phyloP scores from a whole-genome alignment of 2,797 vertebrate genomes.

The Thripadectes ignobilis region DNA sequence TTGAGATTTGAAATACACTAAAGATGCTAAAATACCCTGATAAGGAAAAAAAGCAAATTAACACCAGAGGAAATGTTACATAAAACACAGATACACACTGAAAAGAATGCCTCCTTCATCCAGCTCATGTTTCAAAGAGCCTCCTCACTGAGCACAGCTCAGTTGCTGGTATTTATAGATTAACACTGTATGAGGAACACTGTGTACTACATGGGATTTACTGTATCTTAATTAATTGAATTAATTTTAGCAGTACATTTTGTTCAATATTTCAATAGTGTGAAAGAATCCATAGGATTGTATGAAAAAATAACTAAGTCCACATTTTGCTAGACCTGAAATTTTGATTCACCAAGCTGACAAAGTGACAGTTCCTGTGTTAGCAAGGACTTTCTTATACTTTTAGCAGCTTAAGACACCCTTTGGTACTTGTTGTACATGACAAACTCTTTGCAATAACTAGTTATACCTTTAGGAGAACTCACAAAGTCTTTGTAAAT shows the following conservation, averaged over 20 bases:
- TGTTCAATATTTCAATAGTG: background rate
- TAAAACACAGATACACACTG: conserved; percentile 32
- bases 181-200: background rate
- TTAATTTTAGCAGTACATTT: background rate
- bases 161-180: background rate
- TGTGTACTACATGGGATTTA: background rate
- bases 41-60: background rate
- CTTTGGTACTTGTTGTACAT: background rate
- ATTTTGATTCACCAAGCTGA: background rate
- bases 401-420: background rate
- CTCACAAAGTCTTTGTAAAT: background rate
- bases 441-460: background rate
- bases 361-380: background rate
- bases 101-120: conserved; percentile 5
- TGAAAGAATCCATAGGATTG: background rate
- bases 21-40: conserved; percentile 13
- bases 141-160: background rate
- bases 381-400: background rate
- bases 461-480: background rate
- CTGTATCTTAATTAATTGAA: background rate
- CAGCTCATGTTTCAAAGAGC: background rate
- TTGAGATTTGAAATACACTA: conserved; percentile 25
- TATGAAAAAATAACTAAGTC: background rate
- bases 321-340: background rate
- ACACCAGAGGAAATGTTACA: background rate